A percentile compares a stretch with the other conserved stretches of the same genome.
phyloP scores from a whole-genome alignment of 2,113 vertebrate genomes.

The Falcunculus frontatus region DNA sequence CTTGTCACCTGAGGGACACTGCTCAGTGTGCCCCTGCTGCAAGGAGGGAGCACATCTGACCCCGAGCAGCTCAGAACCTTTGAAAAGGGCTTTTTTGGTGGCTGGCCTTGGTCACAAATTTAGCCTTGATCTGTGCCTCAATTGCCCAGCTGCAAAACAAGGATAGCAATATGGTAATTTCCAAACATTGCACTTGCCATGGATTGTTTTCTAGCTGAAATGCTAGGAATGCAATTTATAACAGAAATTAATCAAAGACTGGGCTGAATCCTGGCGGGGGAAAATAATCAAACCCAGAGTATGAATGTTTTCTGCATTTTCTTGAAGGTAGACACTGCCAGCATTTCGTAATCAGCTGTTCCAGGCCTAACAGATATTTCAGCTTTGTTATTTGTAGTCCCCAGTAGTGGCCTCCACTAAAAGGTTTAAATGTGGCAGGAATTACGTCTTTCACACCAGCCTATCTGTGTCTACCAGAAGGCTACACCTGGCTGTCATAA shows the following conservation, averaged over 20 bases:
- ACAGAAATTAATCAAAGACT: slow-evolving; percentile 38
- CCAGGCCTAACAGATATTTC: slow-evolving; percentile 18
- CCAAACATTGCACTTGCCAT: not conserved
- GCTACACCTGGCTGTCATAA: slow-evolving; percentile 21
- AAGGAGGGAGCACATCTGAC: not conserved
- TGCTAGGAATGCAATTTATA: slow-evolving; percentile 10
- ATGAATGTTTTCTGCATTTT: slow-evolving; percentile 28
- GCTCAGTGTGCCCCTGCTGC: not conserved
- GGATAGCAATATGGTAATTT: not conserved
- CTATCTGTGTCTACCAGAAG: slow-evolving; percentile 24
- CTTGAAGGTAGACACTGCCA: slow-evolving; percentile 23
- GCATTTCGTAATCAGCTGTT: slow-evolving; percentile 27
- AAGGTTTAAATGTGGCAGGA: slow-evolving; percentile 13
- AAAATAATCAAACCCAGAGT: slow-evolving; percentile 6
- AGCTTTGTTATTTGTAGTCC: slow-evolving; percentile 8
- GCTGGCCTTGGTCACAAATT: not conserved
- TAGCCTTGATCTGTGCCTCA: not conserved
- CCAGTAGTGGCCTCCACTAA: not conserved
- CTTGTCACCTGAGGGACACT: not conserved
- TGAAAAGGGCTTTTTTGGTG: not conserved
- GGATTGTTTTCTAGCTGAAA: slow-evolving; percentile 29
- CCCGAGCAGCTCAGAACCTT: not conserved
- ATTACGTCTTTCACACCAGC: not conserved
- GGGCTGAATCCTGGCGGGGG: not conserved
- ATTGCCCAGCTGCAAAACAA: not conserved